Evolutionary conservation across 2,797 vertebrate genomes (phyloP).

Genomic region (Macrochelys suwanniensis): DNA sequence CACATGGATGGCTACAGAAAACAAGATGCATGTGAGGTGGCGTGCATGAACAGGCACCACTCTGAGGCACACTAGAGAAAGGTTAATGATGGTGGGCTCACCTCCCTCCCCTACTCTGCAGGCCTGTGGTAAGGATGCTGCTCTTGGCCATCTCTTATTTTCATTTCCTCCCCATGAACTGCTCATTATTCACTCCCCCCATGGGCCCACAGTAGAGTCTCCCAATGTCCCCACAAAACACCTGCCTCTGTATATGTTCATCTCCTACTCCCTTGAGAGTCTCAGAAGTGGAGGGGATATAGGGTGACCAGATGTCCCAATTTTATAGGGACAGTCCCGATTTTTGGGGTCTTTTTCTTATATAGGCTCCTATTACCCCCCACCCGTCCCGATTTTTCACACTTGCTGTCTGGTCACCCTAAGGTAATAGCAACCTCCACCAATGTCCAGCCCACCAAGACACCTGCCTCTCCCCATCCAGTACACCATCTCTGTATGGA

Average conservation of each 20-base stretch:
- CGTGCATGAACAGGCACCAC: not conserved
- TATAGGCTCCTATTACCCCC: no score
- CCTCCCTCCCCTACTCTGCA: not conserved
- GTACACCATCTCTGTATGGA: not conserved
- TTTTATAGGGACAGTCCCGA: no score
- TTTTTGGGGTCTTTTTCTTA: no score
- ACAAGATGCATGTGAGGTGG: not conserved
- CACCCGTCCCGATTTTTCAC: no score
- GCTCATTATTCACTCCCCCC: conserved; percentile 19
- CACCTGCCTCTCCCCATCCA: not conserved
- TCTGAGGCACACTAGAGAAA: not conserved
- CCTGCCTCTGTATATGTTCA: not conserved
- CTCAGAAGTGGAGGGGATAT: not conserved
- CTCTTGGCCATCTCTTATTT: not conserved
- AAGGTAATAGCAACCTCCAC: not conserved
- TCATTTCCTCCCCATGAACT: not conserved
- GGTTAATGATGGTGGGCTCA: not conserved
- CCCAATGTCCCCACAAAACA: not conserved
- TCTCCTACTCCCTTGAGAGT: not conserved
- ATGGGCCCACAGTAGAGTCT: not conserved
- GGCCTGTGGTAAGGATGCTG: not conserved
- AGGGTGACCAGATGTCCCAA: no score
- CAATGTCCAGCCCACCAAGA: not conserved
- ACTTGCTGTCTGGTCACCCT: no score
- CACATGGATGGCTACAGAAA: not conserved